phyloP scores from a whole-genome alignment of 2,797 vertebrate species.

The Fistularia tabacaria region DNA sequence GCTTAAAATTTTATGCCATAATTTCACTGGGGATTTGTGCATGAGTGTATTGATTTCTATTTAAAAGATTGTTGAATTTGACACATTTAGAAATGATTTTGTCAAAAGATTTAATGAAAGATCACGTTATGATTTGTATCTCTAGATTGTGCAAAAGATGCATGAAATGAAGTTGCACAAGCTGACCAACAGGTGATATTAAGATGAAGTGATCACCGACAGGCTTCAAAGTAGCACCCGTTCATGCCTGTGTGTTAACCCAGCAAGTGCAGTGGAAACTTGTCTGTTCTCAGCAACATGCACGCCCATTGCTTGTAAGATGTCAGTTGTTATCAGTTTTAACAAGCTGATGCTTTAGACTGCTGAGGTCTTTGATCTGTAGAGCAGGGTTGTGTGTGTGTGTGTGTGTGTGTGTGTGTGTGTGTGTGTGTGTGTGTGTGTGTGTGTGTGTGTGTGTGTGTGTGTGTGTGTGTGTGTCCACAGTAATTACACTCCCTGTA shows the following conservation, averaged over 20 bases:
- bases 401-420: constrained; percentile 4
- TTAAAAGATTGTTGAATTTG: too few species aligned
- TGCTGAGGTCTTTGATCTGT: constrained; percentile 52
- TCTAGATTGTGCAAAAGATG: too few species aligned
- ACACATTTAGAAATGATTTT: too few species aligned
- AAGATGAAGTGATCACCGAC: background rate
- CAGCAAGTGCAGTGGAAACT: constrained; percentile 15
- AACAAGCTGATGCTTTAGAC: constrained; percentile 52
- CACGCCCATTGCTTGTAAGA: constrained; percentile 22
- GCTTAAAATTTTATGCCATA: too few species aligned
- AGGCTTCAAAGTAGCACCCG: background rate
- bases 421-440: constrained; percentile 7
- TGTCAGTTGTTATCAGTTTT: constrained; percentile 54
- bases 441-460: constrained; percentile 6
- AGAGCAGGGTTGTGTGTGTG: background rate
- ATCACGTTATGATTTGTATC: too few species aligned
- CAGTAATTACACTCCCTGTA: constrained; percentile 36
- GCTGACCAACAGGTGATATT: background rate
- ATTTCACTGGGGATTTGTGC: too few species aligned
- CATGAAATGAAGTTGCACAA: background rate
- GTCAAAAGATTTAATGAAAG: too few species aligned
- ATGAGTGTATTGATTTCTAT: too few species aligned
- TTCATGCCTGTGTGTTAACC: constrained; percentile 10
- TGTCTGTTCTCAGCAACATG: constrained; percentile 30
- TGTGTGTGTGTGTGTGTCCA: constrained; percentile 8